Base-by-base conservation (phyloP, 2,888 invertebrate genomes). In the Spisula subtruncata region DNA sequence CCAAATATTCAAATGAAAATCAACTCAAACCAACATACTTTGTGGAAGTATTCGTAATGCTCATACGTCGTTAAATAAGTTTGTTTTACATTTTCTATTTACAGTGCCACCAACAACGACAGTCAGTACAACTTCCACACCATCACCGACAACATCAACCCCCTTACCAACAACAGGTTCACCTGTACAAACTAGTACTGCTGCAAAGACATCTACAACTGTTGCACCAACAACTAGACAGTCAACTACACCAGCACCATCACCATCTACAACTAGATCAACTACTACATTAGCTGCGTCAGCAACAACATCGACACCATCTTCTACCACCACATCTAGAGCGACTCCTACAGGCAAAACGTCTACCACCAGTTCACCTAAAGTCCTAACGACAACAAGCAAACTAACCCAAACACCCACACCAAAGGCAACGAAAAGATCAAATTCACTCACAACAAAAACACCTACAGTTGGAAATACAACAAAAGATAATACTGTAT, bases 371-470 rank as follows among this genome's bases (percentile, higher is more conserved):
- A 81, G 84, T 66, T 66, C 60, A 66, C n/a, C 60, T 66, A 60
- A 20, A 20, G 60, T 25, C 6, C 20, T 18, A 75, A 71, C 86
- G 32, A 25, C 86, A n/a, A 89, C 16, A 51, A 20, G 79, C 35
- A 46, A 66, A 41, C 32, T 46, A 29, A 25, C 18, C 80, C 85
- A 60, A 75, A 82, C 35, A 14, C 20, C 20, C 46, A 20, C 83
- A 48, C n/a, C n/a, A 32, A 85, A 56, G 80, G n/a, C 66, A 60
- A 79, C 88, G 14, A 41, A 82, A 79, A 41, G 29, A 89, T 54
- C 51, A 48, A 83, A 51, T 83, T 32, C 8, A 18, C 8, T 79
- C 25, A 81, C 60, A 81, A 83, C 83, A 0, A 87, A 87, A 79
- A 16, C 79, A n/a, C 12, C 41, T 10, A 79, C 71, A 0, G 20